Base-by-base conservation (phyloP, 2,797 vertebrate genomes). In the Moxostoma hubbsi region DNA sequence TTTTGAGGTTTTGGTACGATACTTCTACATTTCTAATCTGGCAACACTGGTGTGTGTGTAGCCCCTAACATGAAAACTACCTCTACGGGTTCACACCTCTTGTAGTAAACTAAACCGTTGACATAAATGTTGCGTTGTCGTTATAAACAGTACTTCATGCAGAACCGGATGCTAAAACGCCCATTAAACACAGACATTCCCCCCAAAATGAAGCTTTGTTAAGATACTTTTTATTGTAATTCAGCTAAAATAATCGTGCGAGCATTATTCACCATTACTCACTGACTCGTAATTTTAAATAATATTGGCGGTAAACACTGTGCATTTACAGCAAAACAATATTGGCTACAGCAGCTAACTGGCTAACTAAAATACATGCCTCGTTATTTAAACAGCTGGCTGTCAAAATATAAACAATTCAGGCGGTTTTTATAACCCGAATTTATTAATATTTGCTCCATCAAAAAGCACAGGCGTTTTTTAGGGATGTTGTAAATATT, bases 131-230 rank as follows among this genome's bases (percentile, higher is more conserved):
- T 36, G 36, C 36, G 36, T 36, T 36, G 36, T 50, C 50, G 47
- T 67, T 75, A 67, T 67, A 46, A 59, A 73, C 18, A 24, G 47
- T 50, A 63, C 36, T 47, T 55, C 36, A 79, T 8, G 46, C 62
- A 73, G 11, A 67, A 80, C 64, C 79, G 76, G 76, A 78, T 78
- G 76, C 57, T 71, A 63, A 78, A 63, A 78, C 75, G 65, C 65
- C 65, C 75, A 13, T 10, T 9, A 4, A 36, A 36, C 36, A 36
- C n/a, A 6, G 7, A 16, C 4, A 43, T 8, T 57, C 12, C 50
- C 45, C 46, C 10, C 43, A 68, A 58, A 59, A 51, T 1, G 0
- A 13, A 51, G 7, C 47, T 1, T 16, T 45, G 50, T 51, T 1
- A 3, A n/a, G 0, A 0, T 43, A 4, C 2, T 16, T 62, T 24